Percentiles rank a stretch among this genome's conserved stretches.
Evolutionary conservation across 1,140 invertebrate genomes (phyloP).

Genomic region (Portunus trituberculatus): DNA sequence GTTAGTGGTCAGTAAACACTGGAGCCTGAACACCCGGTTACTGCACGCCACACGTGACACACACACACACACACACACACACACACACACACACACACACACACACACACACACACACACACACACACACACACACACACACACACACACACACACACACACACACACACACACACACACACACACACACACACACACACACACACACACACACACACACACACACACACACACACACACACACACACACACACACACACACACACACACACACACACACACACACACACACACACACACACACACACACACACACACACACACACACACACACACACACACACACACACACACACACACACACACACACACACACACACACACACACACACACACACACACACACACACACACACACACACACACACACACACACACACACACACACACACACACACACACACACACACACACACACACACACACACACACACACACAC

Average conservation of each 20-base stretch:
- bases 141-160: background rate
- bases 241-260: background rate
- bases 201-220: background rate
- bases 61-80: background rate
- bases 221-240: background rate
- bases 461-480: background rate
- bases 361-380: too few species aligned
- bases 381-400: too few species aligned
- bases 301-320: background rate
- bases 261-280: too few species aligned
- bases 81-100: slow-evolving; percentile 13
- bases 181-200: background rate
- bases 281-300: background rate
- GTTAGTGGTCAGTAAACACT: too few species aligned
- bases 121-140: background rate
- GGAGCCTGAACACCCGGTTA: too few species aligned
- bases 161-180: background rate
- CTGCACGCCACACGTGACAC: too few species aligned
- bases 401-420: too few species aligned
- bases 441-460: too few species aligned
- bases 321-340: background rate
- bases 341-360: too few species aligned
- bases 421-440: too few species aligned
- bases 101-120: slow-evolving; percentile 7
- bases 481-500: slow-evolving; percentile 17